Percentiles rank a stretch among this genome's conserved stretches.
Evolutionary conservation across 2,113 vertebrate genomes (phyloP).

Genomic region (Colossoma macropomum): DNA sequence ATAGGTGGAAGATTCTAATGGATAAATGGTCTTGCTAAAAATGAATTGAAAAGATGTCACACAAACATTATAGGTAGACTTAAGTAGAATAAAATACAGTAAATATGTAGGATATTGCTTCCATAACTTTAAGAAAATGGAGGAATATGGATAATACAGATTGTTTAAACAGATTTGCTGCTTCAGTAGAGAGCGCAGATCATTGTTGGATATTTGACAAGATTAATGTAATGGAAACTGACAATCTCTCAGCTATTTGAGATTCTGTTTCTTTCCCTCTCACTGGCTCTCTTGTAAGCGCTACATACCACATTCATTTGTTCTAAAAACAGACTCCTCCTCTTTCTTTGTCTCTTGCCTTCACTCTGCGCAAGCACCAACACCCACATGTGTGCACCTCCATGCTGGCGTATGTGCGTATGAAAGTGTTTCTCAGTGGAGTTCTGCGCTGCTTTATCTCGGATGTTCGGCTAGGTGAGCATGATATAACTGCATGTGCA

Average conservation of each 20-base stretch:
- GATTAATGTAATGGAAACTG: not conserved
- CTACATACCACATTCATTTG: conserved; percentile 1
- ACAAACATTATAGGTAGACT: too few relatives aligned
- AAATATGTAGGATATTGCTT: not conserved
- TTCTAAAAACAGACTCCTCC: conserved; percentile 14
- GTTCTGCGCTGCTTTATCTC: not conserved
- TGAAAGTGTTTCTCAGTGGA: not conserved
- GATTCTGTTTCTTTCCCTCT: not conserved
- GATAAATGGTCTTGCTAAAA: too few relatives aligned
- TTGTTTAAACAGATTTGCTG: conserved; percentile 55
- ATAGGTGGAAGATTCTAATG: too few relatives aligned
- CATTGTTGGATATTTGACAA: not conserved
- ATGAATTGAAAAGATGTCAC: too few relatives aligned
- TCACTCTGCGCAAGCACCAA: not conserved
- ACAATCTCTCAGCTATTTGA: not conserved
- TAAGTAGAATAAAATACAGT: too few relatives aligned
- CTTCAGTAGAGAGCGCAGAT: not conserved
- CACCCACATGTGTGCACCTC: not conserved
- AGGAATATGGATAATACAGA: not conserved
- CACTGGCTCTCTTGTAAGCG: not conserved
- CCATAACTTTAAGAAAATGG: not conserved
- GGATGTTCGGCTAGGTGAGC: not conserved
- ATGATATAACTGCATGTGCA: not conserved
- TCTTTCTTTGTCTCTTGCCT: conserved; percentile 39
- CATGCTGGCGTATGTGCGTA: conserved; percentile 23